Conservation (phyloP, 2,888 invertebrate species). For the Hypomecis atomaria region DNA sequence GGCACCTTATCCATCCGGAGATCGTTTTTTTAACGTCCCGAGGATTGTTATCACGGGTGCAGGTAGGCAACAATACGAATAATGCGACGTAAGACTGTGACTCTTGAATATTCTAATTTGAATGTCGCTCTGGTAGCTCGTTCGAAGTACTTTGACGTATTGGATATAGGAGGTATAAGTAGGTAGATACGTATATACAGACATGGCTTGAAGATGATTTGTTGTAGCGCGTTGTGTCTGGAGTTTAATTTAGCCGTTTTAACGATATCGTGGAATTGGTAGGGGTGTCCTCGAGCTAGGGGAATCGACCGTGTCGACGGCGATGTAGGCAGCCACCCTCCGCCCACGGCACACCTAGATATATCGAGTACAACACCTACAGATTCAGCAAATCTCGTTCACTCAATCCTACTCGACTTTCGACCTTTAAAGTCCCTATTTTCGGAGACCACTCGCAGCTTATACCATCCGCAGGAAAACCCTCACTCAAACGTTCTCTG, state of each 20-base stretch:
- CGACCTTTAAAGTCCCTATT: slow-evolving; percentile 22
- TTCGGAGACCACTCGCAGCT: slow-evolving; percentile 1
- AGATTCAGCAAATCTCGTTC: slow-evolving; percentile 32
- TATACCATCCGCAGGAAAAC: slow-evolving; percentile 4
- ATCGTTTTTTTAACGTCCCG: slow-evolving; percentile 67
- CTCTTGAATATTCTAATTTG: slow-evolving; percentile 36
- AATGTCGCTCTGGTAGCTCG: slow-evolving; percentile 32
- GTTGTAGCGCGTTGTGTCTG: slow-evolving; percentile 24
- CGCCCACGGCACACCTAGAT: slow-evolving; percentile 32
- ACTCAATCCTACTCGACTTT: slow-evolving; percentile 23
- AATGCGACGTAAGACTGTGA: slow-evolving; percentile 34
- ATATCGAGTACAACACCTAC: slow-evolving; percentile 32
- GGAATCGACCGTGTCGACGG: slow-evolving; percentile 49
- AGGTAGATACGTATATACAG: no score
- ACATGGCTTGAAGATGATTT: slow-evolving; percentile 11
- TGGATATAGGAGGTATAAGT: not conserved
- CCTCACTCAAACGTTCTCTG: not conserved
- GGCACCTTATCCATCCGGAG: slow-evolving; percentile 77
- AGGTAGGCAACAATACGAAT: slow-evolving; percentile 49
- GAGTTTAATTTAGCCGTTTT: slow-evolving; percentile 34
- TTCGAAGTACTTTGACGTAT: slow-evolving; percentile 18
- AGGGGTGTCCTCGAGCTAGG: slow-evolving; percentile 40
- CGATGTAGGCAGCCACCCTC: slow-evolving; percentile 37
- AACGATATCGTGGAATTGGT: slow-evolving; percentile 41
- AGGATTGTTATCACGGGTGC: slow-evolving; percentile 64